Evolutionary conservation across 92 coral and sea anemone genomes (phyloP), one percentile per base, ranked within the genome.

Genomic region (Plumapathes pennacea): DNA sequence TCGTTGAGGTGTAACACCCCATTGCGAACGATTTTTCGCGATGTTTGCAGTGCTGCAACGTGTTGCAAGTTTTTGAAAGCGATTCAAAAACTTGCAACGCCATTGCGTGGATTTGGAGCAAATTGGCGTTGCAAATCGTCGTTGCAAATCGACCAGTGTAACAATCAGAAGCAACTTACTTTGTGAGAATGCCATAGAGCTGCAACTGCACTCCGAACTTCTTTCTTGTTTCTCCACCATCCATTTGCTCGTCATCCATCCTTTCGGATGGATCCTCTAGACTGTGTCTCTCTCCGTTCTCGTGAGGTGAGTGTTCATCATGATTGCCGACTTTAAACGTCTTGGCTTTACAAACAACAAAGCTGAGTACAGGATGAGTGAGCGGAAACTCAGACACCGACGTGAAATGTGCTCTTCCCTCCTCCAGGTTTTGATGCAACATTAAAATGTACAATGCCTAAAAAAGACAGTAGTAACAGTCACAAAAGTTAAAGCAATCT

Each of bases 341-440:
- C 67, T 80, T 88, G 26, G 88, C 96, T 67, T 92, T 71, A 18
- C 92, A 78, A 33, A 92, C 82, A 38, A 84, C 82, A 51, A 92
- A 92, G 46, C 98, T 92, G 5, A 92, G 84, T 14, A 88, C 87
- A 10, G 98, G 96, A 17, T 92, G 98, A 1, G 98, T 88, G 28
- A 92, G 96, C 12, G 59, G 88, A 34, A 92, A 92, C 60, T 92
- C 87, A 10, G 98, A 84, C 46, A 92, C 73, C 9, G 98, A 92
- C 0, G 96, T 75, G 61, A 92, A 78, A 15, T 92, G 98, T n/a
- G 98, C 98, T 37, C 66, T 77, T 2, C 98, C 98, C 62, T 84
- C 83, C 4, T 72, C 84, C 21, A 75, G 44, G 65, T 92, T 85
- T 84, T 92, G 96, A 50, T 92, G 98, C 9, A 92, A 41, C 54